phyloP scores from a whole-genome alignment of 2,113 vertebrate species.

The Charina bottae region DNA sequence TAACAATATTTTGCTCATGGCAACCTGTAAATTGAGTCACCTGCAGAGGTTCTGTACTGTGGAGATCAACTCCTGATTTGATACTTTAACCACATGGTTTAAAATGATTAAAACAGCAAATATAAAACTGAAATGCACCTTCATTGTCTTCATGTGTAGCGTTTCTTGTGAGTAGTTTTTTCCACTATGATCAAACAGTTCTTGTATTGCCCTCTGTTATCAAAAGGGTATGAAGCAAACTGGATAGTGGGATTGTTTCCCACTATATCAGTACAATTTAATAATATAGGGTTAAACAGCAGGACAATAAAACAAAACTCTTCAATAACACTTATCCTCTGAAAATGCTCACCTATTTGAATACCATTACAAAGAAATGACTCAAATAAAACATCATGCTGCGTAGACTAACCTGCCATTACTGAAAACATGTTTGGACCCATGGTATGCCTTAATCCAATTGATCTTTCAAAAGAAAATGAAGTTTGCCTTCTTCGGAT shows the following conservation, averaged over 20 bases:
- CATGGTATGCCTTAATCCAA: slow-evolving; percentile 27
- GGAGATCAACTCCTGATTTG: neutral
- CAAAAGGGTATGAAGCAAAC: slow-evolving; percentile 23
- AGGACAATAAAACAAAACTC: slow-evolving; percentile 46
- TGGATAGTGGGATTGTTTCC: slow-evolving; percentile 26
- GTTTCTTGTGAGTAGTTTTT: slow-evolving; percentile 1
- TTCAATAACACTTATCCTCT: slow-evolving; percentile 51
- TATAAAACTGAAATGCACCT: neutral
- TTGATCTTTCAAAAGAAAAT: slow-evolving; percentile 40
- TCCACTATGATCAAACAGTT: neutral
- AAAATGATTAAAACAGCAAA: neutral
- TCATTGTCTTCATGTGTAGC: accelerated
- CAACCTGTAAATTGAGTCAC: neutral
- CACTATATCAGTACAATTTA: slow-evolving; percentile 30
- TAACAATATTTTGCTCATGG: neutral
- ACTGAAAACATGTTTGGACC: slow-evolving; percentile 30
- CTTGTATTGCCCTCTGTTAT: neutral
- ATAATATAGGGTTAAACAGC: slow-evolving; percentile 47
- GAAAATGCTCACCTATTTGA: slow-evolving; percentile 45
- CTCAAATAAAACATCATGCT: slow-evolving; percentile 49
- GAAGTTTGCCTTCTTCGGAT: slow-evolving; percentile 27
- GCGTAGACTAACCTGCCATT: slow-evolving; percentile 49
- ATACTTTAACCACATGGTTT: neutral
- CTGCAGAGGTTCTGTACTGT: neutral
- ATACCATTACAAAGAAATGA: slow-evolving; percentile 35